A percentile compares a stretch with the other conserved stretches of the same genome.
These are phyloP conservation scores for Ochropacha duplaris DNA, from an alignment of 2,888 invertebrate species.

Conservation along the genomic window DNA sequence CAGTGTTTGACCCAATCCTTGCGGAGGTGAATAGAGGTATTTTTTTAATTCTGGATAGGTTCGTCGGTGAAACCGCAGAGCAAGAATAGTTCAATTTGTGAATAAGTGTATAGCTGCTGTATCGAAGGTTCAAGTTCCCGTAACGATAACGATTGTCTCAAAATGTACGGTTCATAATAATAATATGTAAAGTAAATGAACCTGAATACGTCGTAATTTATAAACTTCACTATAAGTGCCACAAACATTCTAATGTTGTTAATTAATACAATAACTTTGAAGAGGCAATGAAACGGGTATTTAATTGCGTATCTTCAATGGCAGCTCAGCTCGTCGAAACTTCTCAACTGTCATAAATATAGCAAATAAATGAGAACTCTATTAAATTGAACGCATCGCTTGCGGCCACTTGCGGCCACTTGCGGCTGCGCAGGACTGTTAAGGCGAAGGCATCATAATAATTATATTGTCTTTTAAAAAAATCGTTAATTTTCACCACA, in stretches of 20 bases:
- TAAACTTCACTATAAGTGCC: background rate
- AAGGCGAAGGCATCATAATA: background rate
- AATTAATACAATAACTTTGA: background rate
- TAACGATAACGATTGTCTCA: too few relatives aligned
- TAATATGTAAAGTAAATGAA: background rate
- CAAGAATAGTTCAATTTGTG: too few relatives aligned
- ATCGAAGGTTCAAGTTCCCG: too few relatives aligned
- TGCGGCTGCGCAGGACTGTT: background rate
- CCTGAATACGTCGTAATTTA: background rate
- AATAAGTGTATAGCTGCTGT: too few relatives aligned
- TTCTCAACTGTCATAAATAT: background rate
- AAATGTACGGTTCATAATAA: too few relatives aligned
- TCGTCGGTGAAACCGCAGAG: too few relatives aligned
- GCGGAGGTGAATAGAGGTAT: too few relatives aligned
- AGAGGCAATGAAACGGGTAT: background rate
- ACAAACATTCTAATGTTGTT: background rate
- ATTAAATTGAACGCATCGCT: conserved; percentile 1
- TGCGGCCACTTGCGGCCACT: background rate
- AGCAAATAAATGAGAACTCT: background rate
- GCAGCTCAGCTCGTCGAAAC: background rate
- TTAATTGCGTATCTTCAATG: background rate
- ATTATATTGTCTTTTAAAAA: too few relatives aligned
- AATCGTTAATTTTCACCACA: too few relatives aligned
- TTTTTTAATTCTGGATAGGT: too few relatives aligned
- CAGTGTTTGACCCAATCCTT: too few relatives aligned